Percentiles rank a stretch among this genome's conserved stretches.
phyloP scores from a whole-genome alignment of 2,797 vertebrate species.

The Macropodus opercularis region DNA sequence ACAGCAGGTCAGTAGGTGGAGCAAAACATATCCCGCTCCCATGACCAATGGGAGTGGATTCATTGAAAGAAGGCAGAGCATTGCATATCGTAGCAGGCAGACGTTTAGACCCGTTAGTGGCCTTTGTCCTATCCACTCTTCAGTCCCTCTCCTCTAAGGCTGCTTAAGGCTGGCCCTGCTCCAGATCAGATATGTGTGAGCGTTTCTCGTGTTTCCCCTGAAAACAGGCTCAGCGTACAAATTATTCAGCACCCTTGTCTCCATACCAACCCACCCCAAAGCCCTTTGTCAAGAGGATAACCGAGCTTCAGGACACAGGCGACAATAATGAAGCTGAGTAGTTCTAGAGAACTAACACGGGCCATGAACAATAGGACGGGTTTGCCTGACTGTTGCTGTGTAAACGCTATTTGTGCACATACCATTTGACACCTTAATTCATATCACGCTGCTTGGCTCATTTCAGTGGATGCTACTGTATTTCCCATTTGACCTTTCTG shows the following conservation, averaged over 20 bases:
- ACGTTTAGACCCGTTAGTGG: conserved; percentile 51
- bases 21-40: too few species aligned
- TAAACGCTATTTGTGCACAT: conserved; percentile 29
- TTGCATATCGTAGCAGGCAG: conserved; percentile 17
- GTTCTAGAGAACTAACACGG: conserved; percentile 50
- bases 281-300: conserved; percentile 58
- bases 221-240: conserved; percentile 60
- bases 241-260: conserved; percentile 59
- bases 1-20: too few species aligned
- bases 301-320: conserved; percentile 58
- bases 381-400: conserved; percentile 36
- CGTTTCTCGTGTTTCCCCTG: conserved; percentile 60
- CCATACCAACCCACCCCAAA: conserved; percentile 30
- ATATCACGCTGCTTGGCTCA: neutral
- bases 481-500: conserved; percentile 33
- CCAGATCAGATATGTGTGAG: conserved; percentile 67
- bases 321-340: conserved; percentile 58
- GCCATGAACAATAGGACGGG: conserved; percentile 51
- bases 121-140: conserved; percentile 4
- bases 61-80: too few species aligned
- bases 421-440: conserved; percentile 41
- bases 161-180: conserved; percentile 46
- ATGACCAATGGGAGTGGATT: too few species aligned
- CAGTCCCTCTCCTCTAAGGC: conserved; percentile 31
- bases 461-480: neutral